These are phyloP conservation scores for Marasmarcha lunaedactyla DNA, from an alignment of 2,888 invertebrate genomes.

Conservation along the genomic window DNA sequence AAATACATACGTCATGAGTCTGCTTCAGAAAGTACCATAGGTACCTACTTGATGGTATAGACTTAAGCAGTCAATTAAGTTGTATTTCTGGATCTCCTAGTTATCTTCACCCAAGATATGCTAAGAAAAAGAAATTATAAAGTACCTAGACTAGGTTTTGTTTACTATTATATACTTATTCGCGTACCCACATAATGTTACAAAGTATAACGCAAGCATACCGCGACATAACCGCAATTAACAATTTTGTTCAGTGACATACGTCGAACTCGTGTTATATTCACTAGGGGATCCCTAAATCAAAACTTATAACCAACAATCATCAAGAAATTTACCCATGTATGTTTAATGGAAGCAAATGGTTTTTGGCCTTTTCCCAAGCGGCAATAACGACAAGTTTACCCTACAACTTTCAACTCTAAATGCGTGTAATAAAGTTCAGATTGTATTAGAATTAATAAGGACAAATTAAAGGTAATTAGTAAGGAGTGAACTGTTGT, in stretches of 20 bases:
- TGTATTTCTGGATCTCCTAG: too few relatives aligned
- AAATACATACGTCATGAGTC: too few relatives aligned
- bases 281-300: slow-evolving; percentile 45
- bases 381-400: slow-evolving; percentile 43
- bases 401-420: slow-evolving; percentile 18
- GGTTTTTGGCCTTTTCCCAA: slow-evolving; percentile 55
- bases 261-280: slow-evolving; percentile 25
- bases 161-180: too few relatives aligned
- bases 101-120: too few relatives aligned
- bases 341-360: slow-evolving; percentile 58
- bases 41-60: too few relatives aligned
- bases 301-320: slow-evolving; percentile 47
- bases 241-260: background rate
- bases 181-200: too few relatives aligned
- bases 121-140: too few relatives aligned
- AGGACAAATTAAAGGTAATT: slow-evolving; percentile 28
- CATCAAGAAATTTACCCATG: slow-evolving; percentile 49
- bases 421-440: slow-evolving; percentile 21
- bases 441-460: slow-evolving; percentile 14
- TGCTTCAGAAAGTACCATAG: too few relatives aligned
- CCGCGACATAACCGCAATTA: too few relatives aligned
- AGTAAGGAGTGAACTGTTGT: slow-evolving; percentile 53
- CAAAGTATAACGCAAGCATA: too few relatives aligned
- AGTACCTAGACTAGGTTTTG: too few relatives aligned
- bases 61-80: too few relatives aligned